Percentiles rank a stretch among this genome's conserved stretches.
Evolutionary conservation across 2,113 vertebrate genomes (phyloP).

Genomic region (Zosterops pallidus): DNA sequence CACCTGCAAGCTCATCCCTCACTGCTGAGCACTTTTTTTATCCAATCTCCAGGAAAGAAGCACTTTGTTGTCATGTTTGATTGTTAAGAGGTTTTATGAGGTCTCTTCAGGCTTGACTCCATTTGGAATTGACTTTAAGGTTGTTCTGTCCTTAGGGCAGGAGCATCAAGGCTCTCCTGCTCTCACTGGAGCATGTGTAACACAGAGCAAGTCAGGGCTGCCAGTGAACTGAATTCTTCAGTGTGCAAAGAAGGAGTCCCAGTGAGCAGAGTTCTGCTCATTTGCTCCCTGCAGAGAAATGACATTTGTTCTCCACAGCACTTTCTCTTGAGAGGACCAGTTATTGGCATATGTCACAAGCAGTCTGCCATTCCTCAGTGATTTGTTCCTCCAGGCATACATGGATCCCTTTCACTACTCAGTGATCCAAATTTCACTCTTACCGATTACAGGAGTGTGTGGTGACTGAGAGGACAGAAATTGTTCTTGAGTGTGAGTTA

Average conservation of each 20-base stretch:
- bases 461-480: not conserved
- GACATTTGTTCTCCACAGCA: constrained; percentile 14
- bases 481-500: not conserved
- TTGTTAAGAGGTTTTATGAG: not conserved
- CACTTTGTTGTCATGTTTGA: not conserved
- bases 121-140: not conserved
- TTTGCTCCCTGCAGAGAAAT: constrained; percentile 45
- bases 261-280: not conserved
- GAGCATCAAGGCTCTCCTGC: not conserved
- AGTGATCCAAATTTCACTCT: not conserved
- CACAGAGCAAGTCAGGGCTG: not conserved
- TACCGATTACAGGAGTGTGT: not conserved
- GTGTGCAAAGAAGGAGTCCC: not conserved
- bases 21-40: not conserved
- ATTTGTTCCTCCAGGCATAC: not conserved
- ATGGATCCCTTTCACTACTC: not conserved
- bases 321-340: constrained; percentile 28
- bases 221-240: not conserved
- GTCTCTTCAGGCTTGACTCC: not conserved
- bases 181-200: not conserved
- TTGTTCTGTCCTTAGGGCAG: not conserved
- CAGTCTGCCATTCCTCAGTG: not conserved
- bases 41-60: fast-evolving
- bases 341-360: constrained; percentile 25
- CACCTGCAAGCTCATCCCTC: not conserved